These are phyloP conservation scores for Tortrix viridana DNA, from an alignment of 2,888 invertebrate genomes.

Conservation along the genomic window DNA sequence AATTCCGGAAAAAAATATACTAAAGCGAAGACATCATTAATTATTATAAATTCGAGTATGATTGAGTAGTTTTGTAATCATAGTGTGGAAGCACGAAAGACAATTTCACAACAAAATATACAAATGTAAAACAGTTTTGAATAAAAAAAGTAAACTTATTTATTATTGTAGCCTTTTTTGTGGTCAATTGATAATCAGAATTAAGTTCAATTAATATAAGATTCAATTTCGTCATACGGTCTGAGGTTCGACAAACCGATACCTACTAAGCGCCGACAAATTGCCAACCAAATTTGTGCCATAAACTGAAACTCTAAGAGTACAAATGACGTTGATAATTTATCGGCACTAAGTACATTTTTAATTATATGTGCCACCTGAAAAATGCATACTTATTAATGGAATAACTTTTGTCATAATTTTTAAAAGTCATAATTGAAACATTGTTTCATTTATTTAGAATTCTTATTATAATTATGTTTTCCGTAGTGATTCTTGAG, in stretches of 20 bases:
- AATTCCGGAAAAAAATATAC: not conserved
- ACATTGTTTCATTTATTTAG: no score
- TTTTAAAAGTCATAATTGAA: no score
- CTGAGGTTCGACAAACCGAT: not conserved
- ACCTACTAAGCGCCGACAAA: no score
- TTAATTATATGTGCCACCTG: no score
- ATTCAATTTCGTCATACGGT: not conserved
- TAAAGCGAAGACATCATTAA: not conserved
- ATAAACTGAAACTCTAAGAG: no score
- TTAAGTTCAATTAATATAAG: not conserved
- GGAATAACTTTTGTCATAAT: no score
- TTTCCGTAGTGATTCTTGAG: no score
- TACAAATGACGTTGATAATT: no score
- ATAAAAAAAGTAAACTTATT: not conserved
- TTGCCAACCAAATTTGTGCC: no score
- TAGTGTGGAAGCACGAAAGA: slow-evolving; percentile 6
- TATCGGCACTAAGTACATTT: no score
- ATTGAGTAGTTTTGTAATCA: not conserved
- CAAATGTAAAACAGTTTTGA: slow-evolving; percentile 14
- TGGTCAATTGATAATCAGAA: not conserved
- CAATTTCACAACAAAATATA: slow-evolving; percentile 23
- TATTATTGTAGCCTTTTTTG: not conserved
- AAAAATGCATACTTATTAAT: no score
- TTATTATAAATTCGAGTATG: slow-evolving; percentile 22
- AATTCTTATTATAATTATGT: no score